phyloP scores from a whole-genome alignment of 2,113 vertebrate species.

The Oxygymnocypris stewartii region DNA sequence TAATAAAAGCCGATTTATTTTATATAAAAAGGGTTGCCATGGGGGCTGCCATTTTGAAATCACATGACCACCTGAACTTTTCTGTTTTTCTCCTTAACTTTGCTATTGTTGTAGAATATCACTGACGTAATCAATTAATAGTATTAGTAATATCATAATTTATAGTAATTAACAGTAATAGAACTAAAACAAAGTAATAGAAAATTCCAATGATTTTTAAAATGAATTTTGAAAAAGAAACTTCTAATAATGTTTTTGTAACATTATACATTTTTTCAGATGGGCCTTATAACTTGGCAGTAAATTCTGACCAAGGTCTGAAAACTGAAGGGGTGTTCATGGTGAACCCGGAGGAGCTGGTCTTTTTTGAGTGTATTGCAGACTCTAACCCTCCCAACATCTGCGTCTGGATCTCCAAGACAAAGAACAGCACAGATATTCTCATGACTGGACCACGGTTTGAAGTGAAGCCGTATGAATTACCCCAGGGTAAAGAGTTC shows the following conservation, averaged over 20 bases:
- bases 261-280: constrained; percentile 70
- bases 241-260: not conserved
- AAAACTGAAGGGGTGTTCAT: constrained; percentile 87
- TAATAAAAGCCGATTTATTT: not conserved
- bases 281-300: constrained; percentile 91
- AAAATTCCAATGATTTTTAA: not conserved
- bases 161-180: not conserved
- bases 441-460: constrained; percentile 84
- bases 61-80: not conserved
- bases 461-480: constrained; percentile 78
- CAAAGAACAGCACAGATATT: constrained; percentile 79
- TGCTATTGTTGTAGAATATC: not conserved
- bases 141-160: not conserved
- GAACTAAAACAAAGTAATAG: not conserved
- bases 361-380: constrained; percentile 88
- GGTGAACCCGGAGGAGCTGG: constrained; percentile 83
- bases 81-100: not conserved
- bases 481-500: constrained; percentile 82
- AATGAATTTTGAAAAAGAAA: not conserved
- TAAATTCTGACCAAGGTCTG: constrained; percentile 86
- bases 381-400: constrained; percentile 95
- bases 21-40: not conserved
- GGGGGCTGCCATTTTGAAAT: not conserved
- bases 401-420: constrained; percentile 87
- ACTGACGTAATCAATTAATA: not conserved